Conservation (phyloP, 1,140 invertebrate genomes). For the Stenopsyche tienmushanensis region DNA sequence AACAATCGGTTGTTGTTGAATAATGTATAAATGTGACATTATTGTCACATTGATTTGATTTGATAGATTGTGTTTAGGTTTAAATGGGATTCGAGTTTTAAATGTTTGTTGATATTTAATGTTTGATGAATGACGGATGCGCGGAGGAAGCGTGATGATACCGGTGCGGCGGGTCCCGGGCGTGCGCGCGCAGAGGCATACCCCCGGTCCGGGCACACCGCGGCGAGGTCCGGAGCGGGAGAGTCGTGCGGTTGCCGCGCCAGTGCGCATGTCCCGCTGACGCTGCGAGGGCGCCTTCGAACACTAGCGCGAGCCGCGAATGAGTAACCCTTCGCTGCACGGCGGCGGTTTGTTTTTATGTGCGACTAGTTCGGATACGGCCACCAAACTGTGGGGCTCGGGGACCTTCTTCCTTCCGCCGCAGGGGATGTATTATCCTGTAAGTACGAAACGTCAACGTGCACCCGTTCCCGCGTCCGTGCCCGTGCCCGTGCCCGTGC, state of each 20-base stretch:
- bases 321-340: constrained; percentile 46
- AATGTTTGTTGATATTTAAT: no score
- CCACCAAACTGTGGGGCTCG: constrained; percentile 91
- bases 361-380: constrained; percentile 63
- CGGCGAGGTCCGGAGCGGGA: neutral
- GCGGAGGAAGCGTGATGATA: no score
- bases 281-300: constrained; percentile 11
- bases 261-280: constrained; percentile 1
- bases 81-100: no score
- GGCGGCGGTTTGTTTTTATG: constrained; percentile 57
- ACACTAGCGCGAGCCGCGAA: constrained; percentile 35
- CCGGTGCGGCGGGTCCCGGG: no score
- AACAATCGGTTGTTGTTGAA: no score
- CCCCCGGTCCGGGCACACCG: no score
- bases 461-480: no score
- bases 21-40: no score
- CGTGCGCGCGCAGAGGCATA: no score
- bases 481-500: neutral
- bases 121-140: no score
- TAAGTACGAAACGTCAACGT: constrained; percentile 61
- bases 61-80: no score
- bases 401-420: constrained; percentile 89
- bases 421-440: constrained; percentile 91
- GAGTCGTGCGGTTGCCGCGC: neutral
- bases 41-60: no score